A percentile compares a stretch with the other conserved stretches of the same genome.
Conservation (phyloP, 2,113 vertebrate genomes). For the Limanda limanda region DNA sequence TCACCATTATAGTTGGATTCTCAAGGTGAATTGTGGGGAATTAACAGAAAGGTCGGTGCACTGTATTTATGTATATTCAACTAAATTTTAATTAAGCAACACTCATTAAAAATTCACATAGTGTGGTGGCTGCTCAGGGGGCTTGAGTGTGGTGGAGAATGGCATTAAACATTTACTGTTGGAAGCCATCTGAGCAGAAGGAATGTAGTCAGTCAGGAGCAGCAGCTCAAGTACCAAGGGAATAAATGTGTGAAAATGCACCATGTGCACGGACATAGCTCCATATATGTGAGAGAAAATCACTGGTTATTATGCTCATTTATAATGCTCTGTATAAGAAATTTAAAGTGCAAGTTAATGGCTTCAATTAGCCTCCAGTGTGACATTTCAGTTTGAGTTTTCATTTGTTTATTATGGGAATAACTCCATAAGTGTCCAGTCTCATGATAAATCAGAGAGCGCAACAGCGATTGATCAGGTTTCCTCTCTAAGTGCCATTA, state of each 20-base stretch:
- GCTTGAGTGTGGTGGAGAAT: conserved; percentile 58
- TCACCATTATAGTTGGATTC: conserved; percentile 58
- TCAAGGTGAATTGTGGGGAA: conserved; percentile 68
- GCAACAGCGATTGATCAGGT: not conserved
- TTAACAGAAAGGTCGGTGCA: conserved; percentile 67
- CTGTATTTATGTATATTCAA: conserved; percentile 73
- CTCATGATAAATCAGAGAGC: too few species aligned
- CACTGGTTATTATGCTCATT: not conserved
- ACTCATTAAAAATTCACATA: conserved; percentile 68
- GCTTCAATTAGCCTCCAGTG: not conserved
- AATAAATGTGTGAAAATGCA: conserved; percentile 14
- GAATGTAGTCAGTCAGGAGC: conserved; percentile 46
- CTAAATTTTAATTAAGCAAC: conserved; percentile 70
- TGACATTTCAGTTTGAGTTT: conserved; percentile 7
- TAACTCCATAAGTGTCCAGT: not conserved
- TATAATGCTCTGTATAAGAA: conserved; percentile 17
- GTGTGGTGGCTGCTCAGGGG: conserved; percentile 57
- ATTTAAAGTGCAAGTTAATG: not conserved
- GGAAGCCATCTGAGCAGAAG: conserved; percentile 50
- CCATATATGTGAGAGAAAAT: conserved; percentile 4
- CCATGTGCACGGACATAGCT: not conserved
- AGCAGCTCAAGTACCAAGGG: not conserved
- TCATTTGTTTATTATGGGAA: conserved; percentile 19
- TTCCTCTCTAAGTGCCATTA: not conserved
- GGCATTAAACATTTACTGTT: conserved; percentile 66